These are phyloP conservation scores for Scaptomyza hsui DNA, from an alignment of 1,140 invertebrate genomes.

Conservation along the genomic window DNA sequence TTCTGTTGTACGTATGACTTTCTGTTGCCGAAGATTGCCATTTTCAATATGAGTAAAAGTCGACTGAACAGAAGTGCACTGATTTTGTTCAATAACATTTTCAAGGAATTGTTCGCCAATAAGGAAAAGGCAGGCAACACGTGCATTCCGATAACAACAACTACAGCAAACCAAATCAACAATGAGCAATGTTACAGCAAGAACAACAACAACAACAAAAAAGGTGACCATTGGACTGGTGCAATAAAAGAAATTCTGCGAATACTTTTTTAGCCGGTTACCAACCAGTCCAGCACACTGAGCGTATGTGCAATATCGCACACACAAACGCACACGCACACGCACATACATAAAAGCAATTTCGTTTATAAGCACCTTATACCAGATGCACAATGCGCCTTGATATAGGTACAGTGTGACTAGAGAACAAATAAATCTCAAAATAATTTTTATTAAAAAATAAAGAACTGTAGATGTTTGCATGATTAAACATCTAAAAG, in stretches of 20 bases:
- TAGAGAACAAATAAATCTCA: background rate
- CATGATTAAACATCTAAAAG: too few species aligned
- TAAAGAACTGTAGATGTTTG: too few species aligned
- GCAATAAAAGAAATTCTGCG: slow-evolving; percentile 76
- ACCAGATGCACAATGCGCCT: slow-evolving; percentile 43
- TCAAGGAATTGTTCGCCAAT: slow-evolving; percentile 73
- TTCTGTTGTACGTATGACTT: slow-evolving; percentile 12
- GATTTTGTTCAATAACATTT: slow-evolving; percentile 70
- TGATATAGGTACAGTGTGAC: slow-evolving; percentile 32
- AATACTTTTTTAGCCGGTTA: slow-evolving; percentile 70
- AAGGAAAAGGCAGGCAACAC: slow-evolving; percentile 63
- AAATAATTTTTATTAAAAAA: background rate
- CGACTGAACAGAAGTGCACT: slow-evolving; percentile 34
- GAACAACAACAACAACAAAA: slow-evolving; percentile 22
- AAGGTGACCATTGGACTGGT: slow-evolving; percentile 60
- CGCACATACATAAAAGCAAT: slow-evolving; percentile 51
- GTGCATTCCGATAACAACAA: slow-evolving; percentile 48
- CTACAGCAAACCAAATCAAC: slow-evolving; percentile 7
- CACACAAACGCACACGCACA: slow-evolving; percentile 19
- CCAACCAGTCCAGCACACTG: slow-evolving; percentile 50
- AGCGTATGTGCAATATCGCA: slow-evolving; percentile 60
- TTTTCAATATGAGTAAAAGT: slow-evolving; percentile 39
- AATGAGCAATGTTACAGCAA: background rate
- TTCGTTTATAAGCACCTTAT: slow-evolving; percentile 74
- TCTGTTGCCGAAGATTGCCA: slow-evolving; percentile 51